Evolutionary conservation across 2,113 vertebrate species (phyloP).

Genomic region (Channa argus): DNA sequence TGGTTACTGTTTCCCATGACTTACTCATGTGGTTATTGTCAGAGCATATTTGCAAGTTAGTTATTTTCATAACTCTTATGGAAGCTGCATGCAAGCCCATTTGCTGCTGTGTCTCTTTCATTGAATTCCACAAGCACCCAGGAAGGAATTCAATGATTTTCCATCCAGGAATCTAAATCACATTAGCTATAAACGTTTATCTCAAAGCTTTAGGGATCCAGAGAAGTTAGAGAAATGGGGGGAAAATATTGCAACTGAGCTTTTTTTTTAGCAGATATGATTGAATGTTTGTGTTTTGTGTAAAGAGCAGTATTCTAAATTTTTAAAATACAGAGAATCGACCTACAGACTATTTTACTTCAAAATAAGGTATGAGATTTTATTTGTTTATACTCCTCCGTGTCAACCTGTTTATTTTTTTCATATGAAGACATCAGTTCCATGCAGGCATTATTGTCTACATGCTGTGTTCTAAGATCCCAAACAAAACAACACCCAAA

Average conservation of each 20-base stretch:
- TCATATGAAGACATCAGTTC: too few species aligned
- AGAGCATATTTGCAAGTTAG: conserved; percentile 15
- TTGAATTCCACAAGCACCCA: conserved; percentile 13
- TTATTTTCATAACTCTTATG: conserved; percentile 41
- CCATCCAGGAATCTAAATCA: conserved; percentile 5
- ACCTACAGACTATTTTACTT: too few species aligned
- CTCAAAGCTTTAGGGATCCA: neutral
- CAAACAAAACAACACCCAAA: neutral
- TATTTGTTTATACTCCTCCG: too few species aligned
- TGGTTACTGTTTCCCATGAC: conserved; percentile 27
- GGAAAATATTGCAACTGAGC: neutral
- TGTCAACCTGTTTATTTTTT: too few species aligned
- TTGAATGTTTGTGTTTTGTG: neutral
- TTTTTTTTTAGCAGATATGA: neutral
- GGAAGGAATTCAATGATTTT: neutral
- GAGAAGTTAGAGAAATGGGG: neutral
- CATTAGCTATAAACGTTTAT: neutral
- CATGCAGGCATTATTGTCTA: neutral
- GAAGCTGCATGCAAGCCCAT: conserved; percentile 31
- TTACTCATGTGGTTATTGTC: conserved; percentile 32
- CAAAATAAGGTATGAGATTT: too few species aligned
- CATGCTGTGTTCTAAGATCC: neutral
- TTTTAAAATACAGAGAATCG: too few species aligned
- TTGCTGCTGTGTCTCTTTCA: conserved; percentile 17
- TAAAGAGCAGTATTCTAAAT: neutral